Evolutionary conservation across 2,113 vertebrate species (phyloP).

Genomic region (Labeo catla): DNA sequence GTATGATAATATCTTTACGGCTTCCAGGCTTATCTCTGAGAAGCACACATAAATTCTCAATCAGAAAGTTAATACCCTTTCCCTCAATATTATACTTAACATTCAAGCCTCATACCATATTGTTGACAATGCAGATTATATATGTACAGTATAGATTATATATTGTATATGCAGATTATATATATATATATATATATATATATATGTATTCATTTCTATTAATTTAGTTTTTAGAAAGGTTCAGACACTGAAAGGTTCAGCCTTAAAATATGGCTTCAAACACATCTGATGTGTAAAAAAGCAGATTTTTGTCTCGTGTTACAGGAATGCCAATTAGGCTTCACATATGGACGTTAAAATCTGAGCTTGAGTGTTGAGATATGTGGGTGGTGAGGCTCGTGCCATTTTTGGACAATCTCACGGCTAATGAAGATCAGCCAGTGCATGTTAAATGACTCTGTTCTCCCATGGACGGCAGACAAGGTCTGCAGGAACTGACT

Average conservation of each 20-base stretch:
- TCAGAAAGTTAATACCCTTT: constrained; percentile 11
- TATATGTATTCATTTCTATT: not conserved
- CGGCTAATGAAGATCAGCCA: constrained; percentile 19
- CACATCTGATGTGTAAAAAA: not conserved
- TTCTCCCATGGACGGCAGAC: constrained; percentile 27
- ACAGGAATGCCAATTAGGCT: not conserved
- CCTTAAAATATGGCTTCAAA: not conserved
- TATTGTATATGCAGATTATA: too few relatives aligned
- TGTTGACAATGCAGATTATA: not conserved
- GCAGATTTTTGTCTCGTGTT: not conserved
- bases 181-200: too few relatives aligned
- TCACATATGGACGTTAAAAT: constrained; percentile 24
- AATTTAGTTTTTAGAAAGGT: not conserved
- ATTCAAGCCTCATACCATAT: not conserved
- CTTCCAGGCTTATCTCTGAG: constrained; percentile 15
- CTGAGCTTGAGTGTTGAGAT: constrained; percentile 1
- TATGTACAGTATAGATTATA: too few relatives aligned
- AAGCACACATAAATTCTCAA: constrained; percentile 21
- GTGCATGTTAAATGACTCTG: constrained; percentile 30
- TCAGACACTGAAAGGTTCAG: not conserved
- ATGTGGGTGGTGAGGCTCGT: constrained; percentile 17
- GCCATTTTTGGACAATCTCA: constrained; percentile 30
- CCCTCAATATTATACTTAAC: constrained; percentile 2
- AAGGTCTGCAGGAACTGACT: constrained; percentile 4
- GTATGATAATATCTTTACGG: constrained; percentile 33